Conservation (phyloP, 2,113 vertebrate genomes). For the Cinclus cinclus region DNA sequence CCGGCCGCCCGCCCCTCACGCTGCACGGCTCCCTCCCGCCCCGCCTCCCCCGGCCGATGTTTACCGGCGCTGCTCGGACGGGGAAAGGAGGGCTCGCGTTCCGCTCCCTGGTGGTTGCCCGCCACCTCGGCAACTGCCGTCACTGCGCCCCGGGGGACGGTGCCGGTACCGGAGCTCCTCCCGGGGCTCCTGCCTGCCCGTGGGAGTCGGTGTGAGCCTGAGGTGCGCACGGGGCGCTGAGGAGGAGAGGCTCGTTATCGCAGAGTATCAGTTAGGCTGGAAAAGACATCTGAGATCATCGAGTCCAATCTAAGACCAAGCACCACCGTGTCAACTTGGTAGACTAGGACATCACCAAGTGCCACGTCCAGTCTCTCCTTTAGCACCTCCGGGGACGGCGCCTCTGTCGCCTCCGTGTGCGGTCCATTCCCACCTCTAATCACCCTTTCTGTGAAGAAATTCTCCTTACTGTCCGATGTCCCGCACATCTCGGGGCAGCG, state of each 20-base stretch:
- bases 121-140: not conserved
- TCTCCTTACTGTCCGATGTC: not conserved
- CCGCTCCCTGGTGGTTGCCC: not conserved
- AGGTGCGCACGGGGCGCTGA: not conserved
- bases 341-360: not conserved
- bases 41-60: not conserved
- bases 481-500: not conserved
- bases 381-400: not conserved
- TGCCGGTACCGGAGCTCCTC: not conserved
- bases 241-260: not conserved
- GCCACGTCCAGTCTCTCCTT: not conserved
- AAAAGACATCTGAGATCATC: not conserved
- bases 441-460: not conserved
- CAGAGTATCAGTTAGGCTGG: not conserved
- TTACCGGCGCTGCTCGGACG: accelerated
- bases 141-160: not conserved
- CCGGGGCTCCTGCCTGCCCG: not conserved
- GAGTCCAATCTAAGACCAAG: not conserved
- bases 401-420: not conserved
- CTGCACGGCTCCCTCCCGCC: not conserved
- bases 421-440: too few relatives aligned
- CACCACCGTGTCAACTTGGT: not conserved
- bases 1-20: not conserved
- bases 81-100: accelerated
- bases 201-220: not conserved